Conservation (phyloP, 2,113 vertebrate genomes). For the Canis aureus region DNA sequence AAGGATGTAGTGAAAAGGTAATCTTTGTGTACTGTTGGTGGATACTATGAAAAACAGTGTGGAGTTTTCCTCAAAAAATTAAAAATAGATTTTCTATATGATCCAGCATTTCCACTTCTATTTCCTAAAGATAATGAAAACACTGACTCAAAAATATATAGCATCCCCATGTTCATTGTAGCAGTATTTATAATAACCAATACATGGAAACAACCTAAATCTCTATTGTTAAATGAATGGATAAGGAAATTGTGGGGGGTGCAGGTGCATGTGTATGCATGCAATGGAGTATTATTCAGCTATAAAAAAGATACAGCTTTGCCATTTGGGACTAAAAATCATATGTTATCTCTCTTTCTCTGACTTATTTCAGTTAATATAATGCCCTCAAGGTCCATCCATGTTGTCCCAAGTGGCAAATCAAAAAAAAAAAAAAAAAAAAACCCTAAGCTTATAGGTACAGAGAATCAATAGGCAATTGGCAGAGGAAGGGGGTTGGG, state of each 20-base stretch:
- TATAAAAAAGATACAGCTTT: not conserved
- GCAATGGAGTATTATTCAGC: not conserved
- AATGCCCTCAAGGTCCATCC: no score
- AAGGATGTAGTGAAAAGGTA: not conserved
- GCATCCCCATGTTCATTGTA: not conserved
- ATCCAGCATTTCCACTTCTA: not conserved
- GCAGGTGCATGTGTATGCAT: accelerated
- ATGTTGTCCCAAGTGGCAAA: not conserved
- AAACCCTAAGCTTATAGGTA: not conserved
- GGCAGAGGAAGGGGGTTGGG: not conserved
- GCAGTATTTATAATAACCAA: not conserved
- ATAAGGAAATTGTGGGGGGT: not conserved
- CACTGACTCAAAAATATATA: not conserved
- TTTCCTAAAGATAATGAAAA: not conserved
- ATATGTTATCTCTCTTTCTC: no score
- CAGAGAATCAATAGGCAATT: not conserved
- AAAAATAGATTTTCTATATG: not conserved
- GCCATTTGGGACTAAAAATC: not conserved
- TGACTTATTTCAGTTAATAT: no score
- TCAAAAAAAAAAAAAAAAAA: not conserved
- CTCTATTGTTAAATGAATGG: not conserved
- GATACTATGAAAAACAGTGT: not conserved
- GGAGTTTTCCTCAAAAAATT: not conserved
- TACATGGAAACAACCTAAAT: not conserved
- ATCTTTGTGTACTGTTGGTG: not conserved